Evolutionary conservation across 2,113 vertebrate species (phyloP), one percentile per base, ranked within the genome.

Genomic region (Sminthopsis crassicaudata): DNA sequence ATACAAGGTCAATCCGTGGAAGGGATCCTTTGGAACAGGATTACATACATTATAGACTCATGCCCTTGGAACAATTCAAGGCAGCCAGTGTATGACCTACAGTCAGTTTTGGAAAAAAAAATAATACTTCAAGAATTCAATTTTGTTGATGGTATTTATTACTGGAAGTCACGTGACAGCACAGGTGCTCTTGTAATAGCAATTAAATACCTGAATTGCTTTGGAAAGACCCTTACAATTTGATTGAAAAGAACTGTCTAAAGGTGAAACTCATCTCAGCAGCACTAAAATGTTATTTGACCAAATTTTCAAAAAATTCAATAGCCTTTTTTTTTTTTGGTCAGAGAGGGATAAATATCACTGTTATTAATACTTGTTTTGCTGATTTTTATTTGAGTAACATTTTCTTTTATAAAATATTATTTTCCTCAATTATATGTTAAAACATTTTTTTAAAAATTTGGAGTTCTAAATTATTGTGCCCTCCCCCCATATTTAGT

Each of bases 221-320:
- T 93, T 67, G 88, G 94, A 92, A 93, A 93, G 93, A 93, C n/a
- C 12, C 57, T 96, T 89, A 67, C 91, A 93, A 95, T 76, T 90
- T 94, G 92, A 0, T 52, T 94, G 67, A 92, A 94, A 97, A 94
- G 50, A 91, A 52, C 12, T 55, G 11, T 96, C 93, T 95, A 25
- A 46, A 96, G 48, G 52, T 90, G 46, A 95, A 96, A 91, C 46
- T 23, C 1, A 0, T 92, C 50, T 90, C 92, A 94, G 92, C 30
- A 93, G 67, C 50, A 89, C 3, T 93, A 22, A 12, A 96, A 91
- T 97, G 94, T 94, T 93, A 96, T 95, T 94, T 92, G 88, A 55
- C 11, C 54, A 46, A 12, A 30, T 95, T 96, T 94, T 42, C 95
- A 46, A 95, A 95, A 36, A 76, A 52, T 92, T 90, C 4, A 91